A percentile compares a stretch with the other conserved stretches of the same genome.
Conservation (phyloP, 2,888 invertebrate genomes). For the Parascotia fuliginaria region DNA sequence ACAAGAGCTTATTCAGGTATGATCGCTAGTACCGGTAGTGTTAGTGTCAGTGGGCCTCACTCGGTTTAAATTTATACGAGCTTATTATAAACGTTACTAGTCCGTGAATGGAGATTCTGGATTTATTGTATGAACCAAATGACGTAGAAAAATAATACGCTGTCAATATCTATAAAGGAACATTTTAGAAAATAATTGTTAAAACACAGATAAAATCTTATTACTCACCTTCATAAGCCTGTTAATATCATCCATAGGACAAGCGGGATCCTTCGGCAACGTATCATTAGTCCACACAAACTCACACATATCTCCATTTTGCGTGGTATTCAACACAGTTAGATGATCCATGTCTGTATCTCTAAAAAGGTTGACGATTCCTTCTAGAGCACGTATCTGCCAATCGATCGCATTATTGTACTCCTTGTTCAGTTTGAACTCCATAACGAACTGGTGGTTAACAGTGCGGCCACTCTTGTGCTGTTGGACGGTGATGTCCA, state of each 20-base stretch:
- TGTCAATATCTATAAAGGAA: too few species aligned
- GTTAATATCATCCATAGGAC: slow-evolving; percentile 91
- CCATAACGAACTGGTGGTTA: slow-evolving; percentile 92
- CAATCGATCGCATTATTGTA: slow-evolving; percentile 91
- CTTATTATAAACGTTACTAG: too few species aligned
- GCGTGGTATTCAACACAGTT: slow-evolving; percentile 88
- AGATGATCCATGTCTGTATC: slow-evolving; percentile 88
- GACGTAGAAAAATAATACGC: too few species aligned
- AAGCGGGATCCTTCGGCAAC: slow-evolving; percentile 89
- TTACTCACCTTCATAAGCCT: slow-evolving; percentile 85
- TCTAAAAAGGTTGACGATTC: slow-evolving; percentile 84
- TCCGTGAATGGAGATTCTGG: too few species aligned
- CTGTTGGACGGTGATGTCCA: slow-evolving; percentile 93
- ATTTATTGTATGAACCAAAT: too few species aligned
- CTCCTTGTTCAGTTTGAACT: slow-evolving; percentile 78
- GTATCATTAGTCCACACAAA: slow-evolving; percentile 96
- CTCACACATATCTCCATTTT: slow-evolving; percentile 86
- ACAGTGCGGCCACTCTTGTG: slow-evolving; percentile 91
- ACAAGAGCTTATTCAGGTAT: too few species aligned
- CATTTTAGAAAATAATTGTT: too few species aligned
- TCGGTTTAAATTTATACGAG: too few species aligned
- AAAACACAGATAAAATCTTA: too few species aligned
- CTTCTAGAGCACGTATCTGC: slow-evolving; percentile 89
- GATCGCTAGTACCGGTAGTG: too few species aligned
- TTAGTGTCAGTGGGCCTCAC: too few species aligned